These are phyloP conservation scores for Linyphia triangularis DNA, from an alignment of 2,888 invertebrate genomes.

Conservation along the genomic window DNA sequence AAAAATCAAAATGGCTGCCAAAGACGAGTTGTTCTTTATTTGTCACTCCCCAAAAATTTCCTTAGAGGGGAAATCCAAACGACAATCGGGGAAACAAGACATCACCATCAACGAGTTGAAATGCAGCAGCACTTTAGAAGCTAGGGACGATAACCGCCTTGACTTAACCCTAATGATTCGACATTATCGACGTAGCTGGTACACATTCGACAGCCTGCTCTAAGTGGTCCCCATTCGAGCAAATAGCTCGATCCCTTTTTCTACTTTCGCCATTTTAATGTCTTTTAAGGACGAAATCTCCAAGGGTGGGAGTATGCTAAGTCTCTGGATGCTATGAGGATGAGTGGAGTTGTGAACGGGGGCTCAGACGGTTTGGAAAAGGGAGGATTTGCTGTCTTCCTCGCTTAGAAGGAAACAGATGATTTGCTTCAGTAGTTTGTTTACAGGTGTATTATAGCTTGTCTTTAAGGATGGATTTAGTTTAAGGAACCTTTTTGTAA, in stretches of 20 bases:
- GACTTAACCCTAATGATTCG: conserved; percentile 70
- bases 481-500: not conserved
- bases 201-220: conserved; percentile 24
- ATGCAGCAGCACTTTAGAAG: conserved; percentile 20
- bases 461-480: not conserved
- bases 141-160: conserved; percentile 52
- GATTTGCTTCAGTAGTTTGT: conserved; percentile 18
- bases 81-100: conserved; percentile 45
- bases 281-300: conserved; percentile 46
- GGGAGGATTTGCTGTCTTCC: conserved; percentile 6
- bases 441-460: conserved; percentile 15
- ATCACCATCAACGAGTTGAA: conserved; percentile 54
- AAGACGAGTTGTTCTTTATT: conserved; percentile 26
- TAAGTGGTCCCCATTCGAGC: conserved; percentile 61
- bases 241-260: conserved; percentile 45
- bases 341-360: conserved; percentile 23
- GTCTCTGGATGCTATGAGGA: conserved; percentile 31
- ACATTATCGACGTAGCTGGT: conserved; percentile 64
- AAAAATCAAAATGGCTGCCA: conserved; percentile 27
- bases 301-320: not conserved
- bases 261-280: conserved; percentile 53
- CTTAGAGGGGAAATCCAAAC: conserved; percentile 17
- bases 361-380: conserved; percentile 10
- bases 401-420: not conserved
- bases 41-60: conserved; percentile 9